Evolutionary conservation across 2,113 vertebrate species (phyloP), one percentile per base, ranked within the genome.

Genomic region (Hypanus sabinus): DNA sequence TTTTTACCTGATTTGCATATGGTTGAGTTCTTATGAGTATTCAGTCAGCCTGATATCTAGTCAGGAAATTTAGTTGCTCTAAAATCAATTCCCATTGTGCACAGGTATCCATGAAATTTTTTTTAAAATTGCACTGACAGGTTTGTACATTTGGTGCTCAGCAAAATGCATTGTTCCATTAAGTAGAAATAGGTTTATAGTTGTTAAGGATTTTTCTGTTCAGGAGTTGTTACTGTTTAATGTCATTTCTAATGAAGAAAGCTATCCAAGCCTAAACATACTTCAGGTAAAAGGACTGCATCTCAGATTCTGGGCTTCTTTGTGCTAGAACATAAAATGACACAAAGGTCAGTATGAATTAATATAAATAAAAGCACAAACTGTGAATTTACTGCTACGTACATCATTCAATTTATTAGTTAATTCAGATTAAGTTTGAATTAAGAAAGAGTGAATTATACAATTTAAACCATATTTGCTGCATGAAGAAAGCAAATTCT

Each of bases 341-440:
- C 38, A 36, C 16, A 81, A 22, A 46, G 14, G 18, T 81, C 16
- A 46, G 36, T 20, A 20, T 46, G 18, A 16, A 83, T 22, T 36
- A 83, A 83, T 83, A 24, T 83, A 57, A 83, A 57, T 83, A 83
- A 83, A 22, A 57, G 7, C 8, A 27, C 16, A 65, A 90, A 62
- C 10, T 14, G 0, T 14, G 60, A 90, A 68, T 65, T 90, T 33
- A 90, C 5, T 20, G 0, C 57, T 68, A 90, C 57, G 65, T 33
- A 90, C 85, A 90, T 33, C 85, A 33, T 88, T 88, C 60, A 90
- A 90, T 65, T 90, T 20, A 20, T 90, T n/a, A 68, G 30, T 33
- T 36, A 65, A 90, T 68, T 65, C 85, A 90, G 8, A 90, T 68
- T 90, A 62, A 90, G 85, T 73, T 90, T 65, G 85, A 65, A 90